A percentile compares a stretch with the other conserved stretches of the same genome.
Conservation (phyloP, 2,888 invertebrate species). For the Nomada lathburiana region DNA sequence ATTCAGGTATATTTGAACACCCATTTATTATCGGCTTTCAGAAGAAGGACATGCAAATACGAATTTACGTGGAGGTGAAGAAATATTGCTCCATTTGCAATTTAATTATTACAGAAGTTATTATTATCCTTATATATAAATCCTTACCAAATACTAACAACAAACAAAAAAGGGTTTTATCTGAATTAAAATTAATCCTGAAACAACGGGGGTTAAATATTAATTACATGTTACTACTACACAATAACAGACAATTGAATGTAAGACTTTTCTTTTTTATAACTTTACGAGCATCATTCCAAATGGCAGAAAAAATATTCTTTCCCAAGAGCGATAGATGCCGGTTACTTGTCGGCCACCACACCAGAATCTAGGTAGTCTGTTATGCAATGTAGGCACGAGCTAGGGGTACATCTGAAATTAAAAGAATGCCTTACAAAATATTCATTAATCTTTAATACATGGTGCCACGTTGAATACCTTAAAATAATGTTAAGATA, state of each 20-base stretch:
- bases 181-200: not conserved
- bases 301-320: not conserved
- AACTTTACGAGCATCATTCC: not conserved
- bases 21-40: slow-evolving; percentile 21
- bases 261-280: not conserved
- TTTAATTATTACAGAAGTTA: not conserved
- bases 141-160: not conserved
- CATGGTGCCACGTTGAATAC: slow-evolving; percentile 65
- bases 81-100: not conserved
- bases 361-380: slow-evolving; percentile 89
- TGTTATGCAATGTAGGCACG: slow-evolving; percentile 85
- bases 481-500: slow-evolving; percentile 85
- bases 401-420: slow-evolving; percentile 86
- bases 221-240: slow-evolving; percentile 3
- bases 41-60: not conserved
- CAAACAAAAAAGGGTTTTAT: not conserved
- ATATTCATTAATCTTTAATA: slow-evolving; percentile 17
- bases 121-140: not conserved
- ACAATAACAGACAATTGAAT: not conserved
- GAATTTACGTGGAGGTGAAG: not conserved
- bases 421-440: slow-evolving; percentile 26
- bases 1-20: slow-evolving; percentile 6
- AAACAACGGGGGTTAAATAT: not conserved
- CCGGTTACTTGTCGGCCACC: slow-evolving; percentile 82
- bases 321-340: not conserved